These are phyloP conservation scores for Pachyrhynchus sulphureomaculatus DNA, from an alignment of 1,140 invertebrate genomes.

Conservation along the genomic window DNA sequence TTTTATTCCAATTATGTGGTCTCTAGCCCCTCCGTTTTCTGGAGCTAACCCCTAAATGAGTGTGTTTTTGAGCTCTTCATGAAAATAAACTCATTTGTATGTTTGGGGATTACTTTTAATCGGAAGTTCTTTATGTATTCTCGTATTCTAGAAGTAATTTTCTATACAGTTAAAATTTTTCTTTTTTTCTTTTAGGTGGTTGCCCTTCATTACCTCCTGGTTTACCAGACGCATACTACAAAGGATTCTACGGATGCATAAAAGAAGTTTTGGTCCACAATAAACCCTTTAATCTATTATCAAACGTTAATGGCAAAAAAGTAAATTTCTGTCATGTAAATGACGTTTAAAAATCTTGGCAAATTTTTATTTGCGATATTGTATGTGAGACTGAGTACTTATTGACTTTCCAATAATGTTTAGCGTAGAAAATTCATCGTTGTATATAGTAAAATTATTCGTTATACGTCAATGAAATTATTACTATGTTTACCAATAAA, in stretches of 20 bases:
- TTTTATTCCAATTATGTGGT: too few species aligned
- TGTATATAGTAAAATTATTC: conserved; percentile 27
- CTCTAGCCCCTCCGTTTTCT: too few species aligned
- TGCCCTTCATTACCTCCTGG: conserved; percentile 43
- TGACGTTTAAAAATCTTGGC: conserved; percentile 42
- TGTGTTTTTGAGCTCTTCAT: too few species aligned
- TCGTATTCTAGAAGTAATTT: too few species aligned
- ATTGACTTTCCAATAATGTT: conserved; percentile 33
- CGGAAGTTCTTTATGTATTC: too few species aligned
- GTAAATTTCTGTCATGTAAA: conserved; percentile 50
- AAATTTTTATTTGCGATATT: conserved; percentile 22
- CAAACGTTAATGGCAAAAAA: conserved; percentile 43
- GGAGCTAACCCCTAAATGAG: too few species aligned
- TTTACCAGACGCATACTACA: conserved; percentile 48
- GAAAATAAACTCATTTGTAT: too few species aligned
- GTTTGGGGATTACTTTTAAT: too few species aligned
- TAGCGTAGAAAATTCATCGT: conserved; percentile 19
- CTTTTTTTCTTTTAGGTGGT: conserved; percentile 41
- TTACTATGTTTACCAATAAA: too few species aligned
- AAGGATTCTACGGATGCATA: conserved; percentile 50
- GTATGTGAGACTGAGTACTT: conserved; percentile 33
- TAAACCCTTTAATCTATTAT: conserved; percentile 46
- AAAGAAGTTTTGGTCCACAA: conserved; percentile 45
- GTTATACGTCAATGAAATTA: conserved; percentile 1
- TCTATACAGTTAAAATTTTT: too few species aligned